These are phyloP conservation scores for Pseudonaja textilis DNA, from an alignment of 2,113 vertebrate genomes.

Conservation along the genomic window DNA sequence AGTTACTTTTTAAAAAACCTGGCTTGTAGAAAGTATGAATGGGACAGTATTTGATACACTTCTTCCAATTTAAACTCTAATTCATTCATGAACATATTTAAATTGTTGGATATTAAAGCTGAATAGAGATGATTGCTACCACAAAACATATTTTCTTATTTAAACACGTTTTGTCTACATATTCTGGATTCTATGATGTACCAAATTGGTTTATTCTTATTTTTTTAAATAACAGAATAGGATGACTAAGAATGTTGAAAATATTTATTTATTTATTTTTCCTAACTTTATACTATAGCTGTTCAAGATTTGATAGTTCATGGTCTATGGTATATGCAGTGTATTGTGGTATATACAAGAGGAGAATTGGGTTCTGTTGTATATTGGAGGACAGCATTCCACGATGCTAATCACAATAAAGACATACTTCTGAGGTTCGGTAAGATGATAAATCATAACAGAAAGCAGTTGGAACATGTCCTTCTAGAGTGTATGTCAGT, in stretches of 20 bases:
- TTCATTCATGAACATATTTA: slow-evolving; percentile 6
- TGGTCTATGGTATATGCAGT: not conserved
- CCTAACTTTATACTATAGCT: not conserved
- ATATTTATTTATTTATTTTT: not conserved
- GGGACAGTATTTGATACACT: slow-evolving; percentile 1
- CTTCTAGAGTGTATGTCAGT: not conserved
- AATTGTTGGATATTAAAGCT: slow-evolving; percentile 5
- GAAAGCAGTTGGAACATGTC: not conserved
- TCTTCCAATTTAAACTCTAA: slow-evolving; percentile 11
- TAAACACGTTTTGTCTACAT: slow-evolving; percentile 5
- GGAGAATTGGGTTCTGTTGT: not conserved
- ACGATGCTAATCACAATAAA: not conserved
- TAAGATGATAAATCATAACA: not conserved
- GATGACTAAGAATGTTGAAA: not conserved
- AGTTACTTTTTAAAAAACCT: not conserved
- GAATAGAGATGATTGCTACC: slow-evolving; percentile 18
- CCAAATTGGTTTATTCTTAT: slow-evolving; percentile 14
- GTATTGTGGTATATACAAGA: not conserved
- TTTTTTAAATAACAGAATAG: not conserved
- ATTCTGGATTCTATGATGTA: not conserved
- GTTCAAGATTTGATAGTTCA: not conserved
- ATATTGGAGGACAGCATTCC: not conserved
- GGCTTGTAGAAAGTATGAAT: not conserved
- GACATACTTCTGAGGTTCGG: not conserved
- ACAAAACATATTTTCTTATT: slow-evolving; percentile 16